Conservation (phyloP, 2,888 invertebrate species). For the Apomyelois bistriatella region DNA sequence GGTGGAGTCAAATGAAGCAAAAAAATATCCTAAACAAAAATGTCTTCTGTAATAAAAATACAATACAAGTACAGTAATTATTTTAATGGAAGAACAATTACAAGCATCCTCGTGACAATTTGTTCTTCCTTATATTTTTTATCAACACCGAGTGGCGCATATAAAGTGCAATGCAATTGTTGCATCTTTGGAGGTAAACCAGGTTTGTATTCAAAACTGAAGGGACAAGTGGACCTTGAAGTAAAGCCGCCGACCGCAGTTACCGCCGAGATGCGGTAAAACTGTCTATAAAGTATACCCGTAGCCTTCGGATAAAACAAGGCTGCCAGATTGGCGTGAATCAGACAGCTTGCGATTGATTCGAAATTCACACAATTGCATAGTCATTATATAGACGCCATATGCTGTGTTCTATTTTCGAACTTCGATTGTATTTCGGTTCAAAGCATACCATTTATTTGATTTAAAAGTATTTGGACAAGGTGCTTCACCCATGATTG, state of each 20-base stretch:
- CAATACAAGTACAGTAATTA: background rate
- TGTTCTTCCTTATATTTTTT: conserved; percentile 47
- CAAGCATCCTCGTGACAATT: conserved; percentile 15
- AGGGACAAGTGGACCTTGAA: conserved; percentile 65
- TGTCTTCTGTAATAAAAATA: too few species aligned
- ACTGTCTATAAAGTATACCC: conserved; percentile 34
- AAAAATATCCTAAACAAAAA: too few species aligned
- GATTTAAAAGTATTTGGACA: too few species aligned
- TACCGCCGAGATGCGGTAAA: conserved; percentile 46
- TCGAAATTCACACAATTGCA: conserved; percentile 41
- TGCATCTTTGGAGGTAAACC: conserved; percentile 60
- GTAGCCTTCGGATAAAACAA: conserved; percentile 55
- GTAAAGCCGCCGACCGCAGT: conserved; percentile 42
- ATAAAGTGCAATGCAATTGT: conserved; percentile 39
- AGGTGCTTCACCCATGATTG: too few species aligned
- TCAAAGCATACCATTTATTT: too few species aligned
- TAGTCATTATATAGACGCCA: conserved; percentile 39
- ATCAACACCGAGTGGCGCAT: conserved; percentile 27
- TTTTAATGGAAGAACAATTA: background rate
- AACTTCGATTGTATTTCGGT: background rate
- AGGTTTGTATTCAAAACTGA: conserved; percentile 52
- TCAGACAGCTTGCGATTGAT: conserved; percentile 33
- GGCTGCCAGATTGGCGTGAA: conserved; percentile 42
- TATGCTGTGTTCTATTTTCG: conserved; percentile 19
- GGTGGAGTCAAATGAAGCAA: too few species aligned